Conservation (phyloP, 2,888 invertebrate genomes). For the Tiliacea citrago region DNA sequence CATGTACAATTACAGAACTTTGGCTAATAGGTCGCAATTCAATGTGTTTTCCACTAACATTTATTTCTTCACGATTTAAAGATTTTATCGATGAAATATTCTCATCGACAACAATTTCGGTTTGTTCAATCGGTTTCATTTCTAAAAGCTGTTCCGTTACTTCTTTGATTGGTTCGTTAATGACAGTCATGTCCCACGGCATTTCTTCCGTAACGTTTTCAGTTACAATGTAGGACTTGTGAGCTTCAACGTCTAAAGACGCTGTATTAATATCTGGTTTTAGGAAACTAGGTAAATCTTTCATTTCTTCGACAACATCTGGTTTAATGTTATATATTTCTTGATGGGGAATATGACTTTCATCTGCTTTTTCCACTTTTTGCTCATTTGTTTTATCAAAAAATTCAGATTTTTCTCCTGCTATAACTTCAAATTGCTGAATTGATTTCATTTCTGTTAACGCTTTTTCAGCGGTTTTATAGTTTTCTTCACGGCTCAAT, state of each 20-base stretch:
- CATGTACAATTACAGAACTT: conserved; percentile 76
- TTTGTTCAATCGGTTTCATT: conserved; percentile 78
- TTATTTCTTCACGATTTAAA: conserved; percentile 65
- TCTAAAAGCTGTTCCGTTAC: conserved; percentile 80
- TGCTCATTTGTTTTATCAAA: conserved; percentile 59
- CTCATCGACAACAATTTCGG: conserved; percentile 78
- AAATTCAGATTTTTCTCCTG: conserved; percentile 70
- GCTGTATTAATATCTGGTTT: conserved; percentile 73
- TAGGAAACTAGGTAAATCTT: conserved; percentile 65
- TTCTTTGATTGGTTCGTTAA: conserved; percentile 80
- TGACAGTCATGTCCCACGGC: conserved; percentile 80
- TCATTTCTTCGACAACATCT: conserved; percentile 75
- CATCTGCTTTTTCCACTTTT: conserved; percentile 73
- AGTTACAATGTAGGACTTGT: conserved; percentile 75
- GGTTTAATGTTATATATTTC: conserved; percentile 73
- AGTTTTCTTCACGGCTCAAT: conserved; percentile 45
- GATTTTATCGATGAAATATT: conserved; percentile 67
- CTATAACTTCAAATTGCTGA: conserved; percentile 74
- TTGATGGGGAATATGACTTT: conserved; percentile 73
- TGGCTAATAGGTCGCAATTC: conserved; percentile 76
- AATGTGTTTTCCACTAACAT: conserved; percentile 68
- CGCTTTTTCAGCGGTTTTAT: conserved; percentile 70
- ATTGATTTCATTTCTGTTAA: conserved; percentile 76
- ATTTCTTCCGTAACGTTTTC: conserved; percentile 84
- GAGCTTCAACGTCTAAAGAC: conserved; percentile 74